These are phyloP conservation scores for Lethenteron reissneri DNA, from an alignment of 2,113 vertebrate genomes.

Conservation along the genomic window DNA sequence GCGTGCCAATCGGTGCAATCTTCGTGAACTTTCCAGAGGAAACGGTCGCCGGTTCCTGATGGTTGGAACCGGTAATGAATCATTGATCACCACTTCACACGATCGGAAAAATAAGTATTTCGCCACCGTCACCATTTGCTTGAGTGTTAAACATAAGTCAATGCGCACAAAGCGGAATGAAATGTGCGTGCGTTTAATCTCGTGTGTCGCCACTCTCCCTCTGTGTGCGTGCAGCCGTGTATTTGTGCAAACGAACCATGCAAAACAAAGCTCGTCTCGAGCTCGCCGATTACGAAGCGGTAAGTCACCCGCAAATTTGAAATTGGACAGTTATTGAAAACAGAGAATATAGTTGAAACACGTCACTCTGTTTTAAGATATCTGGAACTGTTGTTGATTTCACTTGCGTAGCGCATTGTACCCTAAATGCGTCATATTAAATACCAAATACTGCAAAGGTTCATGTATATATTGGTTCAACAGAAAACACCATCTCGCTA, in stretches of 20 bases:
- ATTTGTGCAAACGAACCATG: conserved; percentile 93
- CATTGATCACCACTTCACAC: too few species aligned
- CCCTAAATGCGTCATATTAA: conserved; percentile 10
- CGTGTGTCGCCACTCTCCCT: conserved; percentile 26
- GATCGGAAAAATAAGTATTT: too few species aligned
- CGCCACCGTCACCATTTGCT: too few species aligned
- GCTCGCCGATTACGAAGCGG: conserved; percentile 79
- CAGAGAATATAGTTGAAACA: conserved; percentile 15
- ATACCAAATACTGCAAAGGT: conserved; percentile 25
- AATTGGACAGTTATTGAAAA: conserved; percentile 11
- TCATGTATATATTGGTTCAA: conserved; percentile 20
- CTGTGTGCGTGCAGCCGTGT: conserved; percentile 45
- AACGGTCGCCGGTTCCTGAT: too few species aligned
- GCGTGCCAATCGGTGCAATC: too few species aligned
- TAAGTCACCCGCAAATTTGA: conserved; percentile 36
- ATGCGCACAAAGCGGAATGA: too few species aligned
- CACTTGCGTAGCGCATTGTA: too few species aligned
- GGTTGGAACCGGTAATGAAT: too few species aligned
- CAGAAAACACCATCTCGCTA: conserved; percentile 13
- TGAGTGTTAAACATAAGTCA: too few species aligned
- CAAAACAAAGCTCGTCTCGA: conserved; percentile 91
- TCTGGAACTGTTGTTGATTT: too few species aligned
- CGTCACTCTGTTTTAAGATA: conserved; percentile 10
- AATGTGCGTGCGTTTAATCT: too few species aligned
- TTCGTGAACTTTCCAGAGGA: too few species aligned